Conservation (phyloP, 2,888 invertebrate species). For the Orthonevra nobilis region DNA sequence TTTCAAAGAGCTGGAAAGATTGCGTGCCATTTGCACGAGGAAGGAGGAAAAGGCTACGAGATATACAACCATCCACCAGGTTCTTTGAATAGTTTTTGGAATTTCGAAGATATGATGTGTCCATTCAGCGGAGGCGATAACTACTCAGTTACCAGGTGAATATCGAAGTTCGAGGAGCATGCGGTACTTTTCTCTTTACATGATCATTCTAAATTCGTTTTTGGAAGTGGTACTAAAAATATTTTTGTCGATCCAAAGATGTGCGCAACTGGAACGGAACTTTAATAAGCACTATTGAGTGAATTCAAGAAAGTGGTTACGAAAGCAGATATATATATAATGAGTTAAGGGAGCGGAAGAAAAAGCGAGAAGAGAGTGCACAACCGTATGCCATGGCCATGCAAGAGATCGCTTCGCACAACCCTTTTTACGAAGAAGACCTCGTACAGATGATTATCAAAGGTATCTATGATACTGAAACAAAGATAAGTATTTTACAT, state of each 20-base stretch:
- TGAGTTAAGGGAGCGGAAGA: neutral
- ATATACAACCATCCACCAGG: neutral
- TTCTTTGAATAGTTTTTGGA: neutral
- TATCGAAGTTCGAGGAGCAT: neutral
- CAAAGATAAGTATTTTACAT: no score
- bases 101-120: no score
- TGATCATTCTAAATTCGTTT: neutral
- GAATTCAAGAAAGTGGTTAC: no score
- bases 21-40: neutral
- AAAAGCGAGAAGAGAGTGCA: neutral
- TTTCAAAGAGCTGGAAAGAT: neutral
- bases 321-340: neutral
- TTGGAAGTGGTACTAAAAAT: neutral
- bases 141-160: no score
- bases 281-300: neutral
- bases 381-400: neutral
- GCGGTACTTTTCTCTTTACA: neutral
- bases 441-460: neutral
- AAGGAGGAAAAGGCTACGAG: neutral
- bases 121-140: no score
- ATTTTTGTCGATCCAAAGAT: neutral
- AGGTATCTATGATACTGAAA: neutral
- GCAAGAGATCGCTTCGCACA: neutral
- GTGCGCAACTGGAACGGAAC: neutral
- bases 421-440: neutral